These are phyloP conservation scores for Neodiprion virginianus DNA, from an alignment of 1,140 invertebrate genomes.

Conservation along the genomic window DNA sequence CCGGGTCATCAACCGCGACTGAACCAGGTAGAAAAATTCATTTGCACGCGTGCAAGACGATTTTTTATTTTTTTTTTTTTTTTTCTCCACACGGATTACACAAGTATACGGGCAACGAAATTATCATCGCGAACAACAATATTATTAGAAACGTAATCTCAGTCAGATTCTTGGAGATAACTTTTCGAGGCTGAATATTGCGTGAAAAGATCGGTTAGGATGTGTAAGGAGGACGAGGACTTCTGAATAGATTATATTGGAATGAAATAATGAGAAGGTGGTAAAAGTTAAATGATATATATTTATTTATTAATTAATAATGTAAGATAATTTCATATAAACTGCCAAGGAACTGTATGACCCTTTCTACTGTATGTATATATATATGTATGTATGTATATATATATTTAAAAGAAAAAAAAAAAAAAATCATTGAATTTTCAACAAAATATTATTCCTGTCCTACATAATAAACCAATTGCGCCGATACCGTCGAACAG, in stretches of 20 bases:
- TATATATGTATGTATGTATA: not conserved
- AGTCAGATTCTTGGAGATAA: no score
- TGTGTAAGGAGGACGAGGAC: not conserved
- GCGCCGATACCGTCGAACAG: no score
- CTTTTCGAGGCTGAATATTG: not conserved
- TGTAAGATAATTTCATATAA: slow-evolving; percentile 56
- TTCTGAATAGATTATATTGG: not conserved
- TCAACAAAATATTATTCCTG: no score
- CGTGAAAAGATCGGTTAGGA: not conserved
- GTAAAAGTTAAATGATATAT: slow-evolving; percentile 50
- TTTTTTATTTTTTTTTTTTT: not conserved
- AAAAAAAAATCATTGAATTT: not conserved
- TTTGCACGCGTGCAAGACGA: not conserved
- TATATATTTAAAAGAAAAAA: slow-evolving; percentile 8
- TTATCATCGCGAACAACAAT: no score
- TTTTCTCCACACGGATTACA: not conserved
- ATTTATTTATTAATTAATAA: slow-evolving; percentile 47
- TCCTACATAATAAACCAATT: no score
- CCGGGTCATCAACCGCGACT: not conserved
- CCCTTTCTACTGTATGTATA: slow-evolving; percentile 30
- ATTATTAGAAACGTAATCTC: no score
- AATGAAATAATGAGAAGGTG: slow-evolving; percentile 9
- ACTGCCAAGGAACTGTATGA: slow-evolving; percentile 56
- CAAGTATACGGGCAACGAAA: no score
- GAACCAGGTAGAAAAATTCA: not conserved